Evolutionary conservation across 2,888 invertebrate species (phyloP), one percentile per base, ranked within the genome.

Genomic region (Frankliniella fusca): DNA sequence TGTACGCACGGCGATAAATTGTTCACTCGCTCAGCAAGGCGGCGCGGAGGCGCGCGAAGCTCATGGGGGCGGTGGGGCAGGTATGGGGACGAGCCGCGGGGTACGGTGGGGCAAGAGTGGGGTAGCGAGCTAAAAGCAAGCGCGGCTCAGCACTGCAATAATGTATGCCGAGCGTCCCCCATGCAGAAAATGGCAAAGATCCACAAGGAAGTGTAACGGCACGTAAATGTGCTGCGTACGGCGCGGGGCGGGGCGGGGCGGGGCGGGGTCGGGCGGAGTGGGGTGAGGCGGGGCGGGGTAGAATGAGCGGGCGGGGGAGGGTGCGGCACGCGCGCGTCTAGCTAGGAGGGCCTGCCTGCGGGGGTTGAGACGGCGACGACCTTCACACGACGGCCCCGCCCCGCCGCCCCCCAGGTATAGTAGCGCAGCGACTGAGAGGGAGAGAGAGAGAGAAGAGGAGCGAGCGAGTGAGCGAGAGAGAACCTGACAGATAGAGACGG

Each of bases 191-290:
- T 76, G 11, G 70, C 38, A 76, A 76, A 76, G 70, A 76, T 76
- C 70, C 70, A 76, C 70, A 76, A 76, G 70, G 70, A 76, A 76
- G 70, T 76, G 70, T 76, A 76, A 76, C 70, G 12, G 70, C 27
- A 27, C 70, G 70, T 27, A 76, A 12, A 38, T 38, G 38, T 38
- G 38, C 3, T 38, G 38, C 38, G 38, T 38, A 5, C 38, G 2
- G 38, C 38, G 38, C 38, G 38, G 38, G 38, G 38, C 38, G 38
- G 38, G 38, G 38, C 38, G 38, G 38, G 38, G 38, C 5, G 38
- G 5, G 38, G 38, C 38, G 38, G 38, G 38, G 38, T 38, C 3
- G 5, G 38, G 38, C 38, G 38, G 38, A 5, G 38, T 38, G 38
- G 38, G 38, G 38, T 38, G 38, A 38, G 38, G 38, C 38, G 38